Percentiles rank a stretch among this genome's conserved stretches.
These are phyloP conservation scores for Arothron firmamentum DNA, from an alignment of 2,113 vertebrate genomes.

Conservation along the genomic window DNA sequence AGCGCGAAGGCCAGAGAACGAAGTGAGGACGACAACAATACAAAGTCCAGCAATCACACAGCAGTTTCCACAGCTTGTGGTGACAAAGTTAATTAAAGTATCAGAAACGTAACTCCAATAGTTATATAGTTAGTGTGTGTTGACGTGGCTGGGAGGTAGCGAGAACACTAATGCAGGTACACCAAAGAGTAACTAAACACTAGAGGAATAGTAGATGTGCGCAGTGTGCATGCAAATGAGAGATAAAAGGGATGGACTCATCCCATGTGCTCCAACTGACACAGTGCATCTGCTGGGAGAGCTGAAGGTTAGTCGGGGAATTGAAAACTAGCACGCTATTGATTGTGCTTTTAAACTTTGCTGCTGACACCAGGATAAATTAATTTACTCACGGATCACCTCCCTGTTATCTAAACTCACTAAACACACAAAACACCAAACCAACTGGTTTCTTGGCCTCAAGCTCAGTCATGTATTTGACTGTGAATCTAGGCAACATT, in stretches of 20 bases:
- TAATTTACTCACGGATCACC: not conserved
- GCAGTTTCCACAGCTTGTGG: not conserved
- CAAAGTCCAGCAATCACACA: not conserved
- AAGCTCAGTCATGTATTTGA: not conserved
- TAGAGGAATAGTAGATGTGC: slow-evolving; percentile 7
- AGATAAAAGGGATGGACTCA: slow-evolving; percentile 34
- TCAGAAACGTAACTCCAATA: no score
- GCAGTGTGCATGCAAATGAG: slow-evolving; percentile 12
- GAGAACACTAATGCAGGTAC: no score
- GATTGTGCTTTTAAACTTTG: slow-evolving; percentile 31
- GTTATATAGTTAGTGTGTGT: no score
- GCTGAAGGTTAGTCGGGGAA: slow-evolving; percentile 30
- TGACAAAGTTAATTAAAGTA: no score
- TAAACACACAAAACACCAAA: not conserved
- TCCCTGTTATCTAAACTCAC: no score
- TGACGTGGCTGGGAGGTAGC: no score
- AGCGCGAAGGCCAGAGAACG: slow-evolving; percentile 17
- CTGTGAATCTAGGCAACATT: no score
- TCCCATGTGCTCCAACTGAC: slow-evolving; percentile 6
- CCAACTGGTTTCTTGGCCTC: no score
- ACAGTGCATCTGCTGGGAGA: slow-evolving; percentile 15
- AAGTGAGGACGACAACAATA: not conserved
- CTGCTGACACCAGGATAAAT: slow-evolving; percentile 4
- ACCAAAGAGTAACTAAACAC: not conserved
- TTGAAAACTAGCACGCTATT: slow-evolving; percentile 25